Percentiles rank a stretch among this genome's conserved stretches.
Evolutionary conservation across 2,888 invertebrate species (phyloP).

Genomic region (Pammene aurita): DNA sequence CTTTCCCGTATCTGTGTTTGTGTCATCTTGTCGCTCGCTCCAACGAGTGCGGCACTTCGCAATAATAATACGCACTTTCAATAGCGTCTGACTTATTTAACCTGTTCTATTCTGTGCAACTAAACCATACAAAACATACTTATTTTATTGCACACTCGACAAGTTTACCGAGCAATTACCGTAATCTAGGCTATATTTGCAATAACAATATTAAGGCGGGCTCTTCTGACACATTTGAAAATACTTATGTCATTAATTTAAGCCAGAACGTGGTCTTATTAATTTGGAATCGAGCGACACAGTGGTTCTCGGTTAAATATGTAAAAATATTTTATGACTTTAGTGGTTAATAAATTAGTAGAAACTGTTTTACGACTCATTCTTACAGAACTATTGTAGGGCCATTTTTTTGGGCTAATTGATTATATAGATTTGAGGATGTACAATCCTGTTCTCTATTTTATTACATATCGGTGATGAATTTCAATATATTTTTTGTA

Average conservation of each 20-base stretch:
- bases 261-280: not conserved
- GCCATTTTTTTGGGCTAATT: too few species aligned
- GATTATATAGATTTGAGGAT: too few species aligned
- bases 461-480: too few species aligned
- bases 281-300: not conserved
- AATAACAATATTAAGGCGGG: constrained; percentile 37
- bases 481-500: too few species aligned
- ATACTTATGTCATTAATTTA: constrained; percentile 14
- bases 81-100: not conserved
- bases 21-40: constrained; percentile 39
- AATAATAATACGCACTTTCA: constrained; percentile 11
- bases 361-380: too few species aligned
- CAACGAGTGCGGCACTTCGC: constrained; percentile 6
- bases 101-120: constrained; percentile 9
- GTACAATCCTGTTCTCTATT: too few species aligned
- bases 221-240: constrained; percentile 9
- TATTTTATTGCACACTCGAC: constrained; percentile 33
- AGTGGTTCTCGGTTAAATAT: constrained; percentile 22
- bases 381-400: too few species aligned
- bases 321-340: constrained; percentile 20
- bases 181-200: constrained; percentile 34
- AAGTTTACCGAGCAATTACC: constrained; percentile 30
- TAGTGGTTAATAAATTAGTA: constrained; percentile 7
- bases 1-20: constrained; percentile 43
- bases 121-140: constrained; percentile 16